These are phyloP conservation scores for Caenorhabditis imperialis DNA, from an alignment of 2,888 invertebrate genomes.

Conservation along the genomic window DNA sequence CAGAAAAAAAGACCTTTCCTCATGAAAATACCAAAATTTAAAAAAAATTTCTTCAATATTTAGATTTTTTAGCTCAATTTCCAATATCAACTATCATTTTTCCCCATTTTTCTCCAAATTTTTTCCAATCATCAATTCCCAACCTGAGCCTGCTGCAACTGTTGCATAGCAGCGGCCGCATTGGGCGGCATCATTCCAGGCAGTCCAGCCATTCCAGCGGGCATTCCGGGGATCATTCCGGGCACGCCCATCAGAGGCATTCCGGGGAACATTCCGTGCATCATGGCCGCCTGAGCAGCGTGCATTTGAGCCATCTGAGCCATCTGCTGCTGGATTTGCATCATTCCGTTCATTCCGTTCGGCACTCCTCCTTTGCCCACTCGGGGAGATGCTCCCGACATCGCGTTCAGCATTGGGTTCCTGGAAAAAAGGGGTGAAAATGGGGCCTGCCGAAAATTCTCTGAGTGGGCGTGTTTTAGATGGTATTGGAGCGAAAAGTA, in stretches of 20 bases:
- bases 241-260: conserved; percentile 48
- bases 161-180: conserved; percentile 17
- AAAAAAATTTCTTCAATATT: no score
- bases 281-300: conserved; percentile 17
- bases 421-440: conserved; percentile 11
- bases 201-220: conserved; percentile 54
- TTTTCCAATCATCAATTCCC: no score
- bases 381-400: conserved; percentile 34
- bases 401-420: conserved; percentile 44
- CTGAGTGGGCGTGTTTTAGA: no score
- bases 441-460: no score
- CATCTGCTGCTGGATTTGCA: conserved; percentile 41
- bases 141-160: no score
- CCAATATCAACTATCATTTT: no score
- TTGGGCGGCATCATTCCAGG: conserved; percentile 50
- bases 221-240: conserved; percentile 50
- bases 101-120: no score
- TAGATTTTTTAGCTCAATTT: not conserved
- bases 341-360: conserved; percentile 38
- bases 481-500: no score
- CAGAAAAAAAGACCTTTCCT: no score
- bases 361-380: conserved; percentile 41
- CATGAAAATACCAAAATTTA: no score
- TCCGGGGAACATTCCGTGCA: conserved; percentile 29
- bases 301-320: conserved; percentile 26